phyloP scores from a whole-genome alignment of 2,888 invertebrate genomes.

The Agrenia bidenticulata region DNA sequence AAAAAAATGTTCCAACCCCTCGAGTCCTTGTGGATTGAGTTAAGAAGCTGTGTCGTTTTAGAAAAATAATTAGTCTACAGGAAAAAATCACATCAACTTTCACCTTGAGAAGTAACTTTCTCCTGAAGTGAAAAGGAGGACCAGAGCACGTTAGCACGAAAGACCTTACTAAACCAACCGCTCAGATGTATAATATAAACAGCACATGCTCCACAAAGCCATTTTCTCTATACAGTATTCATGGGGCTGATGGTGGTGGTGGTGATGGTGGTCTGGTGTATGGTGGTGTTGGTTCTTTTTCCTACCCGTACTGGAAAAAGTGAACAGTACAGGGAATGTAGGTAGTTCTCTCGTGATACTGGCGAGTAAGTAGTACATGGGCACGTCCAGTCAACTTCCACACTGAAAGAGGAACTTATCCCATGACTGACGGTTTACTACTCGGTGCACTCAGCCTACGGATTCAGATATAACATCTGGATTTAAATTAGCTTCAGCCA shows the following conservation, averaged over 20 bases:
- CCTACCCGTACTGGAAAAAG: background rate
- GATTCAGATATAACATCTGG: conserved; percentile 30
- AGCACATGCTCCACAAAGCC: conserved; percentile 53
- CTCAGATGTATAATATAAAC: conserved; percentile 48
- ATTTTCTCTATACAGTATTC: conserved; percentile 30
- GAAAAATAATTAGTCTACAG: conserved; percentile 44
- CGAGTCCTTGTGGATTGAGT: background rate
- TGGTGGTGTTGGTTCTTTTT: background rate
- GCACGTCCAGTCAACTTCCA: conserved; percentile 8
- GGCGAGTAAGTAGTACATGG: background rate
- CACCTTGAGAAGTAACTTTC: conserved; percentile 49
- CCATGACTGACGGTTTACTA: conserved; percentile 17
- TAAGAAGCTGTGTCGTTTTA: background rate
- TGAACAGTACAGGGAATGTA: no score
- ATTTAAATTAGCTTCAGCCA: conserved; percentile 29
- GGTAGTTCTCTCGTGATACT: background rate
- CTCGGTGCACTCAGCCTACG: conserved; percentile 11
- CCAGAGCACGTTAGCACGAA: conserved; percentile 39
- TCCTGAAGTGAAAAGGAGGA: conserved; percentile 39
- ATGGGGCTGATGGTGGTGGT: background rate
- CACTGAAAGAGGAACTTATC: conserved; percentile 3
- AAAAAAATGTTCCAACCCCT: background rate
- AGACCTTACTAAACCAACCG: conserved; percentile 31
- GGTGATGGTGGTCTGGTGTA: background rate
- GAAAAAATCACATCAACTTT: conserved; percentile 48